A percentile compares a stretch with the other conserved stretches of the same genome.
These are phyloP conservation scores for Toxostoma redivivum DNA, from an alignment of 2,113 vertebrate species.

Conservation along the genomic window DNA sequence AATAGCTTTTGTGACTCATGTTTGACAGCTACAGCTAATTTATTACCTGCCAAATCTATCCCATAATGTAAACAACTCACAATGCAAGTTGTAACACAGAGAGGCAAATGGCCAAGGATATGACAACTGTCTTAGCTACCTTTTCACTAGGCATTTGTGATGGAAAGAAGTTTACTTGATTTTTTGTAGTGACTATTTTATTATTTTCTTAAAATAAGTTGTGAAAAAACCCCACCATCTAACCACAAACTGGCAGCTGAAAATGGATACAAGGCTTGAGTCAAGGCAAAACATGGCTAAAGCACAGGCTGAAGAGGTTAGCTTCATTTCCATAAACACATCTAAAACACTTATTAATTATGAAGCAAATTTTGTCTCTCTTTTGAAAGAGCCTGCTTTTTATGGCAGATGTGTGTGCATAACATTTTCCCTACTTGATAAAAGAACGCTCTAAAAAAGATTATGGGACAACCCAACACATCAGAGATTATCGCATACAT, in stretches of 20 bases:
- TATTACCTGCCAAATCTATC: neutral
- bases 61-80: neutral
- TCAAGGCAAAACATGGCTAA: neutral
- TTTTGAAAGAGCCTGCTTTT: neutral
- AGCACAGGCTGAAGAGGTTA: neutral
- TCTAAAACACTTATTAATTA: neutral
- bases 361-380: neutral
- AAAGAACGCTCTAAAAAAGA: neutral
- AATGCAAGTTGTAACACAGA: neutral
- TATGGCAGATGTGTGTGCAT: neutral
- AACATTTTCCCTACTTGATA: neutral
- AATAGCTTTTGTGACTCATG: neutral
- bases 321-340: neutral
- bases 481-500: neutral
- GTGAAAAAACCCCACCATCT: neutral
- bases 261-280: neutral
- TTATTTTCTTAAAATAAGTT: neutral
- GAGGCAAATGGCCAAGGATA: neutral
- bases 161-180: neutral
- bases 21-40: neutral
- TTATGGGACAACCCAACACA: neutral
- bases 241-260: neutral
- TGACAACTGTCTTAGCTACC: neutral
- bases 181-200: neutral
- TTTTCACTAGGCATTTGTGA: neutral